These are phyloP conservation scores for Seira sanloemensis DNA, from an alignment of 2,888 invertebrate genomes.

Conservation along the genomic window DNA sequence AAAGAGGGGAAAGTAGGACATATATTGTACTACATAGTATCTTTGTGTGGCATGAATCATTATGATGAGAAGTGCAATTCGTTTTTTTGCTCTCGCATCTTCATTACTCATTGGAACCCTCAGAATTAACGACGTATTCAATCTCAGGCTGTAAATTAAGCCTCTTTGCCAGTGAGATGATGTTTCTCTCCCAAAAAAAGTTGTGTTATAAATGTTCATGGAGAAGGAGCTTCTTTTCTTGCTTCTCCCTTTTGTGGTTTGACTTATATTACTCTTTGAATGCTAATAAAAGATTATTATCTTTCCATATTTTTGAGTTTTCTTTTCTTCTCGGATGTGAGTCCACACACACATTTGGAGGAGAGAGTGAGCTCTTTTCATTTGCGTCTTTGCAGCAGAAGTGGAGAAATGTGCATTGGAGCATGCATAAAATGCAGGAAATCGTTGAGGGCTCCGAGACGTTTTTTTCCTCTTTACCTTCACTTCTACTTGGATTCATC, in stretches of 20 bases:
- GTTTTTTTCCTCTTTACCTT: not conserved
- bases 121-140: not conserved
- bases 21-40: no score
- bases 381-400: not conserved
- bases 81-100: not conserved
- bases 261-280: constrained; percentile 4
- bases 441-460: not conserved
- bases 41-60: no score
- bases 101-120: constrained; percentile 1
- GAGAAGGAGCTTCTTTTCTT: not conserved
- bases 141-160: not conserved
- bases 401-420: not conserved
- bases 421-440: not conserved
- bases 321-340: not conserved
- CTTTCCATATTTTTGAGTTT: not conserved
- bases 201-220: not conserved
- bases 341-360: no score
- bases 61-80: not conserved
- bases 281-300: constrained; percentile 4
- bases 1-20: no score
- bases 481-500: no score
- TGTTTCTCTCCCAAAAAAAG: not conserved
- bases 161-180: not conserved
- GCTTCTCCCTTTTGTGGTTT: not conserved
- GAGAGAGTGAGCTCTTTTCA: not conserved